Evolutionary conservation across 2,113 vertebrate genomes (phyloP).

Genomic region (Vidua chalybeata): DNA sequence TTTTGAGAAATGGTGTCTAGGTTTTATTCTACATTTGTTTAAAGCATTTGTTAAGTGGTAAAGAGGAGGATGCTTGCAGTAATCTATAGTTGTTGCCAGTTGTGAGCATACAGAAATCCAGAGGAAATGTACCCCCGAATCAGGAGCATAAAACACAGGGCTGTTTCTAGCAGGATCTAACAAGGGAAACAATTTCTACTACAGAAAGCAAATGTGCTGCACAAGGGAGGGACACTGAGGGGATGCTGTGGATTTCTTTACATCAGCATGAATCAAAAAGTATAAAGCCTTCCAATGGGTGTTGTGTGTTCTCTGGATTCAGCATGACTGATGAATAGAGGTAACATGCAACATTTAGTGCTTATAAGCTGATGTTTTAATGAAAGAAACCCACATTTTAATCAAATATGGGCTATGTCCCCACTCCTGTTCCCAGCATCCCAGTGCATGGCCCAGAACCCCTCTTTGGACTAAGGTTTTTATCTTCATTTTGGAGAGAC

Average conservation of each 20-base stretch:
- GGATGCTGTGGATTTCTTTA: neutral
- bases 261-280: neutral
- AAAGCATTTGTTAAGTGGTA: neutral
- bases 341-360: neutral
- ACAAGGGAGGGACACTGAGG: neutral
- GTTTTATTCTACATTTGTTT: neutral
- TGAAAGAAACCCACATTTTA: neutral
- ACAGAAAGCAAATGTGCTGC: neutral
- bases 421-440: neutral
- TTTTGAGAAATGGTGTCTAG: neutral
- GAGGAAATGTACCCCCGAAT: neutral
- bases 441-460: neutral
- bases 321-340: neutral
- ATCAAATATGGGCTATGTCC: neutral
- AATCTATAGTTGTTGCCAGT: neutral
- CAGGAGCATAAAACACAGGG: neutral
- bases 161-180: neutral
- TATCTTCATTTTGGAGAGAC: neutral
- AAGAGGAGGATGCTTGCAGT: neutral
- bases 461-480: neutral
- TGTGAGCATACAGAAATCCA: neutral
- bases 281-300: neutral
- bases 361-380: neutral
- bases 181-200: neutral
- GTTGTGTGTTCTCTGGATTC: neutral